Evolutionary conservation across 2,113 vertebrate species (phyloP), one percentile per base, ranked within the genome.

Genomic region (Dendropsophus ebraccatus): DNA sequence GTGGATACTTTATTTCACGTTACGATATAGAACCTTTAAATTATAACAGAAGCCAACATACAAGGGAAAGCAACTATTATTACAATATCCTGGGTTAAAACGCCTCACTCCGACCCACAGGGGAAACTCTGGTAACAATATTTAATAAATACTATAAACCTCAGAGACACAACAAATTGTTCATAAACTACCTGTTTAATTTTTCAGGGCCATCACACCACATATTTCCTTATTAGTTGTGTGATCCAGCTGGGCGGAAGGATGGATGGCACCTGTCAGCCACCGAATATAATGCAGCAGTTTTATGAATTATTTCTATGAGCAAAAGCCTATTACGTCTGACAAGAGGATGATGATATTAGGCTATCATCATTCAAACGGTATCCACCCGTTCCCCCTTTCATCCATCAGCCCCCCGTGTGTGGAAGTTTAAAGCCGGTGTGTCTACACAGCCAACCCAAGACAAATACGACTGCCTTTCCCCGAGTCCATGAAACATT

Each of bases 291-390:
- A 97, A 99, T 97, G 97, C 96, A 96, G 95, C 94, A 74, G 95
- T 96, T 95, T 95, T 97, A 97, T 99, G 97, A 99, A 97, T 98
- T 97, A 99, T 99, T 97, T 97, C 96, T 96, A 96, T 95, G 96
- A 97, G 96, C 96, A 96, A 97, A 99, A 98, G 97, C 97, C 98
- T 99, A 99, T 99, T 99, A 99, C 96, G 95, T 94, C 97, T 99
- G 98, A 98, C 97, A 99, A 97, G 97, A 96, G 96, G 97, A 97
- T 99, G 98, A 97, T 99, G 97, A 99, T 99, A 99, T 99, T 99
- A 98, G 97, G 94, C 96, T 96, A 96, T 98, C 97, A 99, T 98
- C 97, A 97, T 97, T 99, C 97, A 97, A 96, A 95, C 95, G 95
- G 96, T 94, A 96, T 95, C 95, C 84, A 92, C 96, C 96, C 96